Percentiles rank a stretch among this genome's conserved stretches.
Evolutionary conservation across 2,113 vertebrate genomes (phyloP).

Genomic region (Paradoxurus hermaphroditus): DNA sequence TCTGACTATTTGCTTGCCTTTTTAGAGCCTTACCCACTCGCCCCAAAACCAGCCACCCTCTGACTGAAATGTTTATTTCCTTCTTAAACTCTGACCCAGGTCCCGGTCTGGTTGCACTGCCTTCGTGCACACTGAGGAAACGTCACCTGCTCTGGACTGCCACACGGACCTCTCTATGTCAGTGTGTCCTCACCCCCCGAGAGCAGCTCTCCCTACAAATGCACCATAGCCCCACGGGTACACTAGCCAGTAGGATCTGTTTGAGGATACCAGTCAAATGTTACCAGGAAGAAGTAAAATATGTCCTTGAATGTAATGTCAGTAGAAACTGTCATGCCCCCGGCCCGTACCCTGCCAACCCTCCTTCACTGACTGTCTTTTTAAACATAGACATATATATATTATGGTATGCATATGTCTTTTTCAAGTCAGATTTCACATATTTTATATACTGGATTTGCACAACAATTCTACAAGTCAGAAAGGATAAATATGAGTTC

Average conservation of each 20-base stretch:
- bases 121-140: background rate
- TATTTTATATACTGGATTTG: background rate
- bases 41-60: background rate
- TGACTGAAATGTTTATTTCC: background rate
- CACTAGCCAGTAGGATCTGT: background rate
- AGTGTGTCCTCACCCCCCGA: background rate
- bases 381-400: background rate
- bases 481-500: background rate
- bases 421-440: background rate
- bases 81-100: background rate
- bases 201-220: background rate
- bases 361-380: background rate
- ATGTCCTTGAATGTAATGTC: background rate
- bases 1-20: background rate
- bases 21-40: background rate
- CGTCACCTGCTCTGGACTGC: background rate
- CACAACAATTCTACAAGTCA: background rate
- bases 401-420: background rate
- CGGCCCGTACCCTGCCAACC: no score
- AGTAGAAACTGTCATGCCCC: no score
- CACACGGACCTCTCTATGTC: rapidly evolving
- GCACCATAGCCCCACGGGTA: no score
- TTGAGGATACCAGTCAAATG: background rate
- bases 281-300: background rate
- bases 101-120: background rate